Evolutionary conservation across 2,888 invertebrate species (phyloP).

Genomic region (Heteropelma amictum): DNA sequence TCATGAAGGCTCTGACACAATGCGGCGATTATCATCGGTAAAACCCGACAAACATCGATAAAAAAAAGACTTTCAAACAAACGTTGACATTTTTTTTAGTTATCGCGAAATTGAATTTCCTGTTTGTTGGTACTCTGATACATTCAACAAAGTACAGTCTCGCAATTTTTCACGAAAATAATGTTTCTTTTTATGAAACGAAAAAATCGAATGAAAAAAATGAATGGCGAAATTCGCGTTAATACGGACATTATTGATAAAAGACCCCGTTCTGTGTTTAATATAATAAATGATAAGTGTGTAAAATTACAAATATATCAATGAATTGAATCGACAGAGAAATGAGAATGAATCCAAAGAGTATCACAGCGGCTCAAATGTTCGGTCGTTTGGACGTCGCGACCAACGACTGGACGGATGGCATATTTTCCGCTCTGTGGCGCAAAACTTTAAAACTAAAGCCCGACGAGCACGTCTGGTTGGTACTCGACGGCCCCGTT

Average conservation of each 20-base stretch:
- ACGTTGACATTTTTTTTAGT: too few species aligned
- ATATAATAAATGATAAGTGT: too few species aligned
- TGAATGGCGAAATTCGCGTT: too few species aligned
- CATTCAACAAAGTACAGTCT: too few species aligned
- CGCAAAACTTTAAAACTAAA: constrained; percentile 94
- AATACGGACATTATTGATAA: too few species aligned
- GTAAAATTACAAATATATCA: too few species aligned
- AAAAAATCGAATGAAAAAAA: too few species aligned
- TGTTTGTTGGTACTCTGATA: too few species aligned
- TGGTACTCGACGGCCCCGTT: constrained; percentile 96
- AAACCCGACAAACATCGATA: constrained; percentile 31
- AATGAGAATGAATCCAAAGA: constrained; percentile 99
- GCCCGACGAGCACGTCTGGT: constrained; percentile 93
- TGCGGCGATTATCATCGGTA: constrained; percentile 91
- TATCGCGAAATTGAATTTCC: too few species aligned
- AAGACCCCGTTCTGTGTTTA: too few species aligned
- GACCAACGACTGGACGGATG: constrained; percentile 99
- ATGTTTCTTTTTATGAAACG: constrained; percentile 2
- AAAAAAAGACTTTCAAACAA: background rate
- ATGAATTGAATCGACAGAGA: constrained; percentile 80
- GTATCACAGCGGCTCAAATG: constrained; percentile 98
- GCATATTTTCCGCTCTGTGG: constrained; percentile 98
- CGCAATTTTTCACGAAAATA: background rate
- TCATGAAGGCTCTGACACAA: constrained; percentile 94
- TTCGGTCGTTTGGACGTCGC: constrained; percentile 97